Evolutionary conservation across 2,888 invertebrate species (phyloP).

Genomic region (Tiliacea citrago): DNA sequence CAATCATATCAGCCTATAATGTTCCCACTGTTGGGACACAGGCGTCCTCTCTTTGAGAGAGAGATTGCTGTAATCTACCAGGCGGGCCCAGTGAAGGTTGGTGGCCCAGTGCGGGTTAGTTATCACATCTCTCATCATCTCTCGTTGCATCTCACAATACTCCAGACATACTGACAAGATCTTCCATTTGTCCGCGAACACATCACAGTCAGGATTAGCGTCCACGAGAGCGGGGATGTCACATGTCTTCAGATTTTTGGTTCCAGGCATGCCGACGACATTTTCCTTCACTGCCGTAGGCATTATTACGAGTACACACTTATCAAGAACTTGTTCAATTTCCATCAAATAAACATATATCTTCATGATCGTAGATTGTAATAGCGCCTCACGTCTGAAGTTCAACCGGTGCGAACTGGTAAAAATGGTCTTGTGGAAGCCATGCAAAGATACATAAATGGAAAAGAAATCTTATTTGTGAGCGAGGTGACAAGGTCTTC

Average conservation of each 20-base stretch:
- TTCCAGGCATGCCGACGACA: not conserved
- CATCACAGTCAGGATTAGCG: not conserved
- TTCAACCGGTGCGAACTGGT: conserved; percentile 7
- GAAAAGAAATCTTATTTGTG: conserved; percentile 15
- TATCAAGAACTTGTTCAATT: not conserved
- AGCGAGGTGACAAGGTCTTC: not conserved
- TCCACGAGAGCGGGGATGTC: not conserved
- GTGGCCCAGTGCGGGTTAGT: too few relatives aligned
- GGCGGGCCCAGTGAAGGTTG: too few relatives aligned
- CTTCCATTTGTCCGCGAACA: not conserved
- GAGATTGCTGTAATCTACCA: too few relatives aligned
- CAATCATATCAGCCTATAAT: too few relatives aligned
- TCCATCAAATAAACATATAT: not conserved
- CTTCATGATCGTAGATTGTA: conserved; percentile 1
- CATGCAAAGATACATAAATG: not conserved
- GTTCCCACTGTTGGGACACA: too few relatives aligned
- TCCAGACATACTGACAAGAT: too few relatives aligned
- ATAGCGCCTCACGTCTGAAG: not conserved
- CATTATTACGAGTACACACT: not conserved
- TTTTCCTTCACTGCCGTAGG: not conserved
- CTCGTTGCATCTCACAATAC: too few relatives aligned
- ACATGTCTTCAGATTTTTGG: not conserved
- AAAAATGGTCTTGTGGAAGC: conserved; percentile 8
- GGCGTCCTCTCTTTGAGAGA: too few relatives aligned
- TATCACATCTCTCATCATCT: too few relatives aligned